Evolutionary conservation across 2,888 invertebrate species (phyloP).

Genomic region (Dusona sp.): DNA sequence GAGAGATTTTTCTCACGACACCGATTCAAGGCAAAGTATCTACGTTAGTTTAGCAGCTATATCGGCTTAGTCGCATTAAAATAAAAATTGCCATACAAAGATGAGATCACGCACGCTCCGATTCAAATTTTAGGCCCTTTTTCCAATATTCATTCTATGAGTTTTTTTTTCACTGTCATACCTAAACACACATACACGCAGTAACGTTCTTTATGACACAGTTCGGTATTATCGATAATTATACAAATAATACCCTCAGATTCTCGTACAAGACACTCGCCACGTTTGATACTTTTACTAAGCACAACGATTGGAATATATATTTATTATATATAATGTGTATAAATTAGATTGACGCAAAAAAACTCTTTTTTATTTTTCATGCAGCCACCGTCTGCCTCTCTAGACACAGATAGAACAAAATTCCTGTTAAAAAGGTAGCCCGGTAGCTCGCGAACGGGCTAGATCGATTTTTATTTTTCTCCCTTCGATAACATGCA

Average conservation of each 20-base stretch:
- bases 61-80: slow-evolving; percentile 55
- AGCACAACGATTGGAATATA: slow-evolving; percentile 43
- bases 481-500: neutral
- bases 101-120: slow-evolving; percentile 37
- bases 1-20: slow-evolving; percentile 38
- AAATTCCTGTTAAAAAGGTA: neutral
- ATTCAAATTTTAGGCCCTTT: slow-evolving; percentile 61
- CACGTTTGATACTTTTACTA: slow-evolving; percentile 43
- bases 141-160: slow-evolving; percentile 27
- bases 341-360: neutral
- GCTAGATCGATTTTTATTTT: neutral
- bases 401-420: neutral
- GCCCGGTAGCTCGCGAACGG: neutral
- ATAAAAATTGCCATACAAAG: slow-evolving; percentile 24
- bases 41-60: slow-evolving; percentile 42
- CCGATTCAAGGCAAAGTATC: slow-evolving; percentile 50
- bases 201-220: slow-evolving; percentile 43
- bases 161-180: neutral
- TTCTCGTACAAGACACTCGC: slow-evolving; percentile 42
- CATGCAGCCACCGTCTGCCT: neutral
- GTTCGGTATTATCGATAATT: slow-evolving; percentile 49
- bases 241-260: slow-evolving; percentile 56
- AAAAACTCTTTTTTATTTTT: neutral
- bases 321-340: slow-evolving; percentile 17
- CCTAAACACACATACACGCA: slow-evolving; percentile 21